Percentiles rank a stretch among this genome's conserved stretches.
Evolutionary conservation across 2,113 vertebrate species (phyloP).

Genomic region (Engraulis encrasicolus): DNA sequence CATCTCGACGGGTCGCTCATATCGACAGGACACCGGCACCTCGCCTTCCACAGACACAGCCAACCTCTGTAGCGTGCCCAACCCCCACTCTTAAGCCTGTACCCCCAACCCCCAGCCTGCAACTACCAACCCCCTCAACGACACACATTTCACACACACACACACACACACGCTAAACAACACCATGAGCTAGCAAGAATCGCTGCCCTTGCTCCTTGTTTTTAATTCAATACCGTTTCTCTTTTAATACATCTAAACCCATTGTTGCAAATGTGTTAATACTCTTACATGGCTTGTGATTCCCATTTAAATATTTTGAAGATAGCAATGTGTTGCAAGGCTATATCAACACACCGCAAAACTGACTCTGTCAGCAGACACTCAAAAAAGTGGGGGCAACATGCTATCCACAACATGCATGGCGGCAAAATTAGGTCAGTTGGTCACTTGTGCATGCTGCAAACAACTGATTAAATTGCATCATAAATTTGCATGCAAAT

Average conservation of each 20-base stretch:
- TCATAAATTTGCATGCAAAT: neutral
- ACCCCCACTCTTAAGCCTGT: conserved; percentile 43
- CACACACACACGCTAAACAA: conserved; percentile 28
- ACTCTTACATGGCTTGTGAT: neutral
- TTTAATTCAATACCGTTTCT: neutral
- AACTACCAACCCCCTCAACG: conserved; percentile 3
- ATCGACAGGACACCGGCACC: no score
- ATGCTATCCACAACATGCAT: neutral
- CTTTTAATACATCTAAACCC: neutral
- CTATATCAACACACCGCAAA: neutral
- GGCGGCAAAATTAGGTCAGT: neutral
- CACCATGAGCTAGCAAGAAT: neutral
- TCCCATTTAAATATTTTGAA: neutral
- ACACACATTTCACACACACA: conserved; percentile 13
- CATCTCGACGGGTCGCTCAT: no score
- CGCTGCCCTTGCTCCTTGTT: neutral
- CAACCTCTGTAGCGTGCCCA: conserved; percentile 34
- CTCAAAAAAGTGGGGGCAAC: neutral
- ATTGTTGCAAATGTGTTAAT: neutral
- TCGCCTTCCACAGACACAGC: conserved; percentile 24
- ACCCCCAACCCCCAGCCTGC: conserved; percentile 37
- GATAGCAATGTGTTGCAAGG: neutral
- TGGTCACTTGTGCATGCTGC: neutral
- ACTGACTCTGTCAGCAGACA: neutral
- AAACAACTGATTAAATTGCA: no score